Evolutionary conservation across 2,888 invertebrate genomes (phyloP), one percentile per base, ranked within the genome.

Genomic region (Nipponacmea schrenckii): DNA sequence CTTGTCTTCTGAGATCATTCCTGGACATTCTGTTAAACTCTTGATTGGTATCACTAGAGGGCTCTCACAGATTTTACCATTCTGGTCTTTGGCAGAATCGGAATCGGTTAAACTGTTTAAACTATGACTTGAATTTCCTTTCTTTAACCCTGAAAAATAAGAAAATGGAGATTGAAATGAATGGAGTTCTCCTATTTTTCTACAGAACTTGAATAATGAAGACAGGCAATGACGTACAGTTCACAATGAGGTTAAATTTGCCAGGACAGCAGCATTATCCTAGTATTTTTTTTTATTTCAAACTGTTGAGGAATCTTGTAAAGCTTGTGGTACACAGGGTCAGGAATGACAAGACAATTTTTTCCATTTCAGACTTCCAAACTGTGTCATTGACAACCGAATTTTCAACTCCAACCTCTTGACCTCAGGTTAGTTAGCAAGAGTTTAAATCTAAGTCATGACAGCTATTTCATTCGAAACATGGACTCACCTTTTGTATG

Each of bases 41-140:
- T 86, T 87, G 69, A 94, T 91, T 26, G 93, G 92, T 81, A 95
- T 93, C 62, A 94, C 92, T 27, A 94, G 89, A n/a, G 94, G 93
- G 62, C 89, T 82, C 46, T 79, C 79, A 15, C 77, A 75, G 12
- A 64, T 44, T 27, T 62, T 62, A 17, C 46, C 64, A 24, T 46
- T 39, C 62, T 48, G 63, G 14, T 14, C 64, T 14, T 73, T 72
- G 2, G 72, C 73, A 8, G 39, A 39, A 39, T 39, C 39, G 10
- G 20, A 78, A 71, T 65, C 67, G 64, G 50, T 74, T 65, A 39
- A 39, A 39, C 39, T 39, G 10, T 39, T 39, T 39, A 39, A 39
- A 39, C 39, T 39, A 39, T 39, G 39, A 10, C 10, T 39, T 8
- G 39, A 39, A 7, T 39, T 39, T 1, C 39, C 39, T 39, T 39